phyloP scores from a whole-genome alignment of 2,113 vertebrate species.

The Nibea albiflora region DNA sequence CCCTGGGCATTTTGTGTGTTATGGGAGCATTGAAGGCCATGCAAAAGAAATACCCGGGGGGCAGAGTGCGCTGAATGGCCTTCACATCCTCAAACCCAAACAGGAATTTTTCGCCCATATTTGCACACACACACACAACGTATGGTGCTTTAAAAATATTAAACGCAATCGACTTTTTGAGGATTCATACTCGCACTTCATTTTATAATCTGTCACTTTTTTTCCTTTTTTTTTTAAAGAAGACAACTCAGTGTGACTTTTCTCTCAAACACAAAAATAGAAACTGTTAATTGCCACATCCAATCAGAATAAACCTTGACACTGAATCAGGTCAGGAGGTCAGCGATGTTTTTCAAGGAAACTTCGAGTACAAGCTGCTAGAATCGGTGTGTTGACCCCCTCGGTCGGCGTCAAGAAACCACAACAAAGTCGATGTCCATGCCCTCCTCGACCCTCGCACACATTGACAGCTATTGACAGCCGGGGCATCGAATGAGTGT shows the following conservation, averaged over 20 bases:
- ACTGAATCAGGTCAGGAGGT: background rate
- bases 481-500: background rate
- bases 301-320: background rate
- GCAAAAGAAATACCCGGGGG: slow-evolving; percentile 51
- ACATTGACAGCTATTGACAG: background rate
- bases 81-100: slow-evolving; percentile 35
- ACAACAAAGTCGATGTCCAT: background rate
- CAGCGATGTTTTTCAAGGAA: background rate
- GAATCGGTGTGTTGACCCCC: background rate
- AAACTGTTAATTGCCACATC: background rate
- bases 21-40: slow-evolving; percentile 47
- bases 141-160: slow-evolving; percentile 13
- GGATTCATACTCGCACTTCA: slow-evolving; percentile 32
- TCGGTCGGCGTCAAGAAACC: background rate
- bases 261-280: background rate
- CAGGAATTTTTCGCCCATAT: slow-evolving; percentile 23
- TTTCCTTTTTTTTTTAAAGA: background rate
- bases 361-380: background rate
- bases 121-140: slow-evolving; percentile 9
- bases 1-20: slow-evolving; percentile 51
- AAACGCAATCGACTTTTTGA: slow-evolving; percentile 16
- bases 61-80: slow-evolving; percentile 52
- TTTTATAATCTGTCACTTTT: slow-evolving; percentile 5
- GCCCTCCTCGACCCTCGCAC: background rate
- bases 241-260: background rate